Percentiles rank a stretch among this genome's conserved stretches.
Evolutionary conservation across 2,113 vertebrate genomes (phyloP).

Genomic region (Xiphophorus couchianus): DNA sequence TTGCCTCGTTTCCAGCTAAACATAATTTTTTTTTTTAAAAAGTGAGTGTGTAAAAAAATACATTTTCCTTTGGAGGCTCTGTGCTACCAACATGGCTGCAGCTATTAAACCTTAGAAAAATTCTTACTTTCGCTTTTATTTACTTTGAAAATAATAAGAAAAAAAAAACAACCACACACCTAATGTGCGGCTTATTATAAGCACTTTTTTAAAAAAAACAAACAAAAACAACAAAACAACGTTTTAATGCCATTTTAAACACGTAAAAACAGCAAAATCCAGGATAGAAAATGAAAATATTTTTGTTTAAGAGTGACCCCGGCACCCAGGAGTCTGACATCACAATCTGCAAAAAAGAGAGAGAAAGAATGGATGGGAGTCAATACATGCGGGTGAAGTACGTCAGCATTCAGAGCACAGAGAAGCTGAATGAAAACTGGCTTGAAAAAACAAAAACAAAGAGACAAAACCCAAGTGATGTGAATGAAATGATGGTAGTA

Average conservation of each 20-base stretch:
- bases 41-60: constrained; percentile 60
- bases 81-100: constrained; percentile 80
- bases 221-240: constrained; percentile 74
- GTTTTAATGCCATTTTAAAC: constrained; percentile 72
- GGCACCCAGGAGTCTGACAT: constrained; percentile 92
- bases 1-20: constrained; percentile 36
- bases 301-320: constrained; percentile 81
- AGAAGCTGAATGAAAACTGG: constrained; percentile 50
- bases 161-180: constrained; percentile 74
- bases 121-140: constrained; percentile 39
- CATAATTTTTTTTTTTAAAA: constrained; percentile 19
- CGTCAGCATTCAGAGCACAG: constrained; percentile 44
- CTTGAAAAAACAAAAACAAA: background rate
- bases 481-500: background rate
- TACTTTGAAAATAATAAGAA: constrained; percentile 68
- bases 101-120: constrained; percentile 53
- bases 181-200: constrained; percentile 58
- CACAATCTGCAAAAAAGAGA: constrained; percentile 89
- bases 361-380: constrained; percentile 73
- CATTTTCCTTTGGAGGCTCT: constrained; percentile 61
- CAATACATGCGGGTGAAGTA: constrained; percentile 78
- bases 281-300: constrained; percentile 67
- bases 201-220: constrained; percentile 59
- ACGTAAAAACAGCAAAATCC: constrained; percentile 75
- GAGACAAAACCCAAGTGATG: background rate